Percentiles rank a stretch among this genome's conserved stretches.
Conservation (phyloP, 2,113 vertebrate genomes). For the Carassius carassius region DNA sequence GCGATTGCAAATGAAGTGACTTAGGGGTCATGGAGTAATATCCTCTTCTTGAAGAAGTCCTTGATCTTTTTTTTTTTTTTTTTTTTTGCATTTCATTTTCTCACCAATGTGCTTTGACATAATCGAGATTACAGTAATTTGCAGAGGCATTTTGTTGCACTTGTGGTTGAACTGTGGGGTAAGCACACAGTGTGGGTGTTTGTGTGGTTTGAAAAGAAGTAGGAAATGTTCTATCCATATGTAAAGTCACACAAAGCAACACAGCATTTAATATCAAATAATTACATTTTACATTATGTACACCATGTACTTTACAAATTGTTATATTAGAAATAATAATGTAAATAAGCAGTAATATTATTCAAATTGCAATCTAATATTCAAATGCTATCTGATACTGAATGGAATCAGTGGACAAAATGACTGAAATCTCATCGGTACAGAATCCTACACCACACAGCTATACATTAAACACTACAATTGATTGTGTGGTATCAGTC, state of each 20-base stretch:
- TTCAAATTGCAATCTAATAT: neutral
- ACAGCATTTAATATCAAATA: neutral
- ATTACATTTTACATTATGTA: neutral
- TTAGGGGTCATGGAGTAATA: neutral
- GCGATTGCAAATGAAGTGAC: neutral
- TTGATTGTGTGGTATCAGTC: neutral
- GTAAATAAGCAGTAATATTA: neutral
- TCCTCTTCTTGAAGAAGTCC: neutral
- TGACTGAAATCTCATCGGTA: neutral
- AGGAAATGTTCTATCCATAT: neutral
- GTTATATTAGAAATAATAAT: neutral
- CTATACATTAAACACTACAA: neutral
- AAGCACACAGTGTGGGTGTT: neutral
- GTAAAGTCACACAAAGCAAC: neutral
- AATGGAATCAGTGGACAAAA: neutral
- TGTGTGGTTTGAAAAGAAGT: neutral
- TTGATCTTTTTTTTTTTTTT: neutral
- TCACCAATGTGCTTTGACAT: neutral
- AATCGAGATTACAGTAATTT: conserved; percentile 1
- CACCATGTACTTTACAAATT: neutral
- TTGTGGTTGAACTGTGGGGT: neutral
- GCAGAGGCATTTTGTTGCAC: neutral
- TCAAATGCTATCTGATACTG: neutral
- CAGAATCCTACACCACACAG: neutral
- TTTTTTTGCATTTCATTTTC: neutral